Evolutionary conservation across 2,113 vertebrate species (phyloP).

Genomic region (Poeciliopsis retropinna): DNA sequence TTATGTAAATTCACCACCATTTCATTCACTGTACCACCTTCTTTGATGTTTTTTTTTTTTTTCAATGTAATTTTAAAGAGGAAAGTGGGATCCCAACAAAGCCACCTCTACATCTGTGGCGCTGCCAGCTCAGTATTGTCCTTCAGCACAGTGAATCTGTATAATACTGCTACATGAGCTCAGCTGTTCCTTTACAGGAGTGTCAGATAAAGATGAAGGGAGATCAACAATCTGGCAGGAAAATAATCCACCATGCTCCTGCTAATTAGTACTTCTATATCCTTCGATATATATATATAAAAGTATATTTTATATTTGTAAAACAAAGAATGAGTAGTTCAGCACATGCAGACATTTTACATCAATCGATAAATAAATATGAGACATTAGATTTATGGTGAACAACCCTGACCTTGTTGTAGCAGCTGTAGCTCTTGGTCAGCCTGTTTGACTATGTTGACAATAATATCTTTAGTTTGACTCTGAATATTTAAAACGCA

Average conservation of each 20-base stretch:
- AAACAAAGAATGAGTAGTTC: neutral
- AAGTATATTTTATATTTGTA: too few relatives aligned
- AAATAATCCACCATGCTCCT: conserved; percentile 19
- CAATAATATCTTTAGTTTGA: too few relatives aligned
- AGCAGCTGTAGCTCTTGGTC: neutral
- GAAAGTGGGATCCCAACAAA: conserved; percentile 26
- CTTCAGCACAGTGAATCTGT: conserved; percentile 33
- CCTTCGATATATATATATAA: too few relatives aligned
- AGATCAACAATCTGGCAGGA: conserved; percentile 34
- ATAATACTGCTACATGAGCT: conserved; percentile 44
- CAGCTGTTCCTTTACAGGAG: conserved; percentile 20
- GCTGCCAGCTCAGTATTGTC: conserved; percentile 20
- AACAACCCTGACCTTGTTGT: neutral
- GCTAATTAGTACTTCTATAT: conserved; percentile 28
- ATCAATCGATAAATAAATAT: neutral
- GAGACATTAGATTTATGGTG: neutral
- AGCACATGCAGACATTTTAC: neutral
- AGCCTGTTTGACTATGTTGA: too few relatives aligned
- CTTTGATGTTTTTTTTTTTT: neutral
- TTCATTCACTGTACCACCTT: neutral
- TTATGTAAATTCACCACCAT: conserved; percentile 9
- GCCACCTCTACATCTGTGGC: conserved; percentile 43
- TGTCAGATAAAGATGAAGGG: conserved; percentile 13
- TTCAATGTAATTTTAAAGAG: conserved; percentile 18
- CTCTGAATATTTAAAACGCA: too few relatives aligned